phyloP scores from a whole-genome alignment of 2,888 invertebrate species.

The Eristalis arbustorum region DNA sequence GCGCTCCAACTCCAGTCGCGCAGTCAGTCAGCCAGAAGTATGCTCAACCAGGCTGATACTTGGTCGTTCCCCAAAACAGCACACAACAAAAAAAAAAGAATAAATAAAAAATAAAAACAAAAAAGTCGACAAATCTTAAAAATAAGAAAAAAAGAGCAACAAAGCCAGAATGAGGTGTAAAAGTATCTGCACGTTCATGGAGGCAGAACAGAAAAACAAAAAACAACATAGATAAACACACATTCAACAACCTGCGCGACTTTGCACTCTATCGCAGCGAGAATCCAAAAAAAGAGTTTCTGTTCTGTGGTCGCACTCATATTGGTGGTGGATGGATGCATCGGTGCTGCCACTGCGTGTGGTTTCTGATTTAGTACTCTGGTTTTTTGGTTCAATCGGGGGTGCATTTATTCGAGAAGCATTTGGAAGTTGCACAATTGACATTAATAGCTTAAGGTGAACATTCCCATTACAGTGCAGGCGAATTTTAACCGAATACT shows the following conservation, averaged over 20 bases:
- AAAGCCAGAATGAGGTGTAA: slow-evolving; percentile 54
- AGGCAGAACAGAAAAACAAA: slow-evolving; percentile 24
- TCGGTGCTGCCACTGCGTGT: slow-evolving; percentile 28
- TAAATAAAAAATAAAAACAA: slow-evolving; percentile 20
- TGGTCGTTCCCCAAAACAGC: slow-evolving; percentile 12
- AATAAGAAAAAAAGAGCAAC: slow-evolving; percentile 11
- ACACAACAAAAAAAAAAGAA: slow-evolving; percentile 9
- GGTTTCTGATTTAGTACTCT: neutral
- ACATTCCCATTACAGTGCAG: too few relatives aligned
- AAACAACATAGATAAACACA: slow-evolving; percentile 51
- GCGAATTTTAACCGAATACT: too few relatives aligned
- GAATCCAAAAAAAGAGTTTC: slow-evolving; percentile 27
- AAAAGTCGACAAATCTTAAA: neutral
- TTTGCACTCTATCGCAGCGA: slow-evolving; percentile 46
- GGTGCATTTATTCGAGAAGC: too few relatives aligned
- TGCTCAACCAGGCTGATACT: slow-evolving; percentile 34
- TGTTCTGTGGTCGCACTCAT: slow-evolving; percentile 51
- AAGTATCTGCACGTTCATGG: slow-evolving; percentile 61
- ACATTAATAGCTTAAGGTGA: too few relatives aligned
- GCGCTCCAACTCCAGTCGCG: slow-evolving; percentile 21
- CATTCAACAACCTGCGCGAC: slow-evolving; percentile 53
- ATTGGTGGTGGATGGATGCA: slow-evolving; percentile 36
- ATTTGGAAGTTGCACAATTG: too few relatives aligned
- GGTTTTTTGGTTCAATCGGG: neutral
- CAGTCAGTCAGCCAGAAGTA: slow-evolving; percentile 37